Evolutionary conservation across 1,140 invertebrate genomes (phyloP), one percentile per base, ranked within the genome.

Genomic region (Aplysia californica): DNA sequence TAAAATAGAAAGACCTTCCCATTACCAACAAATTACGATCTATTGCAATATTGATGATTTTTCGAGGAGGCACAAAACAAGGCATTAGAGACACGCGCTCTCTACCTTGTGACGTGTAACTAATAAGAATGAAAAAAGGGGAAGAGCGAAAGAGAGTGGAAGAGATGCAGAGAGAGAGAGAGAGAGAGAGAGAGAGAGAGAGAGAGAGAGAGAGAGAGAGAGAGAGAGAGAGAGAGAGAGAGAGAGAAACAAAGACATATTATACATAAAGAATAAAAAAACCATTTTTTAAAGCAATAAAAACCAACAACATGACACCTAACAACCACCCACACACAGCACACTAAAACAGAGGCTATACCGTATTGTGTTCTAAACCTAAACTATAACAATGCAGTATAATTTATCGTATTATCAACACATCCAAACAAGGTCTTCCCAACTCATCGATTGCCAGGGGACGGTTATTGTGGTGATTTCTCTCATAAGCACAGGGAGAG

Each of bases 151-250:
- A 4, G 56, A 59, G 56, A 59, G 56, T 26, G 56, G 31, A 29
- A 59, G 56, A 59, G 56, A 59, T n/a, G 31, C n/a, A 59, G 56
- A 59, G 56, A 59, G 56, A 59, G 56, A 59, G 56, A 59, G 56
- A 59, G 56, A 59, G 56, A 59, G 56, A 59, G 56, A 59, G 56
- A 59, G 56, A 59, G 56, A 59, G 56, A 59, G 56, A 59, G 56
- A 59, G 56, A 59, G 56, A 59, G 56, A 59, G 4, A 59, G 56
- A 59, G 56, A 59, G 56, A 59, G 56, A 59, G 56, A 59, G 56
- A 59, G 56, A 59, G 56, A 59, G 56, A 59, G 56, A 59, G 56
- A 59, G 21, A 59, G 4, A 4, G 56, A 23, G 31, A 6, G 56
- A 6, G 4, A n/a, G n/a, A n/a, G n/a, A n/a, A n/a, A n/a, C n/a